These are phyloP conservation scores for Pimephales promelas DNA, from an alignment of 2,113 vertebrate genomes.

Conservation along the genomic window DNA sequence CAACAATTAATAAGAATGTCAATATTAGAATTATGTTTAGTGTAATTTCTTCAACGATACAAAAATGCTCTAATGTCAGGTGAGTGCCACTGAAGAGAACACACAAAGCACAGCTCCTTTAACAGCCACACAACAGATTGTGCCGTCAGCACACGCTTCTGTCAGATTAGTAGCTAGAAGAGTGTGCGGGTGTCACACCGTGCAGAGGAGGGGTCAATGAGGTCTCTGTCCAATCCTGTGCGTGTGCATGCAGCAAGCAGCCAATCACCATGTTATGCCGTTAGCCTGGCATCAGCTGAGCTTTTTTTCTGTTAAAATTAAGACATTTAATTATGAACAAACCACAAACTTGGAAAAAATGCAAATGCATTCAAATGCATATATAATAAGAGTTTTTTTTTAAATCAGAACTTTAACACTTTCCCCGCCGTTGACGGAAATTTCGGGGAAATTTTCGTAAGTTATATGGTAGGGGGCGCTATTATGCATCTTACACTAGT, in stretches of 20 bases:
- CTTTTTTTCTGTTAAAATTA: conserved; percentile 81
- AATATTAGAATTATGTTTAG: neutral
- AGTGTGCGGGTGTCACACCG: conserved; percentile 80
- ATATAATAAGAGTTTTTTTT: neutral
- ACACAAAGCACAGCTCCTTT: conserved; percentile 6
- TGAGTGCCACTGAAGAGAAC: neutral
- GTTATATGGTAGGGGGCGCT: no score
- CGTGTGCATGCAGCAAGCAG: conserved; percentile 96
- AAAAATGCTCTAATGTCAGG: neutral
- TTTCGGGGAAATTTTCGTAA: no score
- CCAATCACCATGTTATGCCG: conserved; percentile 87
- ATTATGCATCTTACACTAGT: no score
- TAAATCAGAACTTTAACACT: neutral
- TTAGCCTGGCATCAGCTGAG: conserved; percentile 86
- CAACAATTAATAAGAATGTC: neutral
- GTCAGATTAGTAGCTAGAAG: conserved; percentile 84
- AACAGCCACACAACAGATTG: conserved; percentile 32
- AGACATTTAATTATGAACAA: conserved; percentile 69
- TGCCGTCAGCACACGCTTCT: conserved; percentile 55
- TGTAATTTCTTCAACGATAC: neutral
- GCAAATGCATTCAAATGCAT: neutral
- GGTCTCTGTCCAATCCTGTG: conserved; percentile 86
- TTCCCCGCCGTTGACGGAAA: no score
- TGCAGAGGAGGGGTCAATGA: conserved; percentile 79
- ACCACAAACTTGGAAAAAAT: neutral